These are phyloP conservation scores for Aphaenogaster ashmeadi DNA, from an alignment of 1,140 invertebrate genomes.

Conservation along the genomic window DNA sequence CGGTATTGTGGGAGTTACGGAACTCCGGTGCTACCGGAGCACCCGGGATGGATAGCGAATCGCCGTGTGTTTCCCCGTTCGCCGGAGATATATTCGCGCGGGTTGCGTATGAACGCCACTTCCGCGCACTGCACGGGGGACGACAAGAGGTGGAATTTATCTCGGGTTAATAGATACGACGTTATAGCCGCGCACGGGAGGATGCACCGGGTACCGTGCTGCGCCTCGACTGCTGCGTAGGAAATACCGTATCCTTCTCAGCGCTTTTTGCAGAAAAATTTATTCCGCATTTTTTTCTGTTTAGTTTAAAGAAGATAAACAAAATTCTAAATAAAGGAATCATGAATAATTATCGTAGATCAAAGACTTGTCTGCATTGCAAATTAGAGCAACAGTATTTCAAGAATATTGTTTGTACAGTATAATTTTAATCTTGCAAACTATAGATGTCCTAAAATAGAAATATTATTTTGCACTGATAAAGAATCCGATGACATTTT, in stretches of 20 bases:
- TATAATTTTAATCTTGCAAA: neutral
- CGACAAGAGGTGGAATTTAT: conserved; percentile 54
- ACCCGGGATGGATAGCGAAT: conserved; percentile 63
- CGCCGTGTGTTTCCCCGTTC: conserved; percentile 60
- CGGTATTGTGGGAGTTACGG: conserved; percentile 78
- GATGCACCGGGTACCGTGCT: conserved; percentile 18
- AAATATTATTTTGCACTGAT: neutral
- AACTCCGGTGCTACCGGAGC: conserved; percentile 55
- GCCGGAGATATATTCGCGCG: conserved; percentile 63
- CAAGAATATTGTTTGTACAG: neutral
- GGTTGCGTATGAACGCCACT: conserved; percentile 48
- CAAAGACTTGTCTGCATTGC: neutral
- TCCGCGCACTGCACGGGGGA: conserved; percentile 39
- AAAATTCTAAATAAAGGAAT: neutral
- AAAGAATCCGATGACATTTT: neutral
- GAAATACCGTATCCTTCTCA: conserved; percentile 6
- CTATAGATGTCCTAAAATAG: too few species aligned
- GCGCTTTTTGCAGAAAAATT: neutral
- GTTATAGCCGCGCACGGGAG: conserved; percentile 13
- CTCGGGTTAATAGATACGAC: conserved; percentile 59
- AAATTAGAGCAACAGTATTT: neutral
- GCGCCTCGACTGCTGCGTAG: neutral
- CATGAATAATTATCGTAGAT: neutral
- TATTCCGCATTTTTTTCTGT: neutral
- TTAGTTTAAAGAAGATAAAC: neutral